Percentiles rank a stretch among this genome's conserved stretches.
phyloP scores from a whole-genome alignment of 1,140 invertebrate genomes.

The Holcopasites calliopsidis region DNA sequence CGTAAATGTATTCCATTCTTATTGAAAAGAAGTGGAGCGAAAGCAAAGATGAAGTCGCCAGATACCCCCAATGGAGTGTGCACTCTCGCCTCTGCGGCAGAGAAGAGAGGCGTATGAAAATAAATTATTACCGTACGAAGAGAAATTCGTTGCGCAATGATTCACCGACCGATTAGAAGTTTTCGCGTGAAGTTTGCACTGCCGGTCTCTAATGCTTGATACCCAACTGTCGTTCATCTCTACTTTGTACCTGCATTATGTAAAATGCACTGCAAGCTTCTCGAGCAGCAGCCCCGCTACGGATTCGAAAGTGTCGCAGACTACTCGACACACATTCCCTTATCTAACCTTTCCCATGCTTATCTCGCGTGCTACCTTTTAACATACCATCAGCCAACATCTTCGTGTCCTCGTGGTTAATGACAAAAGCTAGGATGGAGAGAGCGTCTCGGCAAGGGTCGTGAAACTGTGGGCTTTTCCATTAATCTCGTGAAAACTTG shows the following conservation, averaged over 20 bases:
- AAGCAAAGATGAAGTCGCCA: not conserved
- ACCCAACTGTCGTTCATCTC: slow-evolving; percentile 34
- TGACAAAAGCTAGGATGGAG: slow-evolving; percentile 15
- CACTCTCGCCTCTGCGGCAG: not conserved
- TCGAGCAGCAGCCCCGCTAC: slow-evolving; percentile 24
- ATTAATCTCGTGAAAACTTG: not conserved
- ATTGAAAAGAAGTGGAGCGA: not conserved
- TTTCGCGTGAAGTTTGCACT: slow-evolving; percentile 36
- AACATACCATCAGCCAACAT: slow-evolving; percentile 15
- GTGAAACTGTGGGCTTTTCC: not conserved
- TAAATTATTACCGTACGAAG: no score
- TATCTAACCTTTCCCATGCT: slow-evolving; percentile 16
- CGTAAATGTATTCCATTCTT: slow-evolving; percentile 4
- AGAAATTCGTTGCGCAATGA: not conserved
- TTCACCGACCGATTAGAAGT: not conserved
- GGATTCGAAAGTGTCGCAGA: slow-evolving; percentile 50
- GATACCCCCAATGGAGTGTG: not conserved
- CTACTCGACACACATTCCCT: slow-evolving; percentile 52
- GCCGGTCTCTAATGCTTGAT: slow-evolving; percentile 29
- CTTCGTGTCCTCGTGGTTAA: not conserved
- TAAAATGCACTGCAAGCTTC: slow-evolving; percentile 15
- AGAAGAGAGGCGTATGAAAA: not conserved
- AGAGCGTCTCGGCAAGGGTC: no score
- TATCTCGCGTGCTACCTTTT: slow-evolving; percentile 35
- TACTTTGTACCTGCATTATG: slow-evolving; percentile 47